Base-by-base conservation (phyloP, 2,888 invertebrate species). In the Apodemia zela region DNA sequence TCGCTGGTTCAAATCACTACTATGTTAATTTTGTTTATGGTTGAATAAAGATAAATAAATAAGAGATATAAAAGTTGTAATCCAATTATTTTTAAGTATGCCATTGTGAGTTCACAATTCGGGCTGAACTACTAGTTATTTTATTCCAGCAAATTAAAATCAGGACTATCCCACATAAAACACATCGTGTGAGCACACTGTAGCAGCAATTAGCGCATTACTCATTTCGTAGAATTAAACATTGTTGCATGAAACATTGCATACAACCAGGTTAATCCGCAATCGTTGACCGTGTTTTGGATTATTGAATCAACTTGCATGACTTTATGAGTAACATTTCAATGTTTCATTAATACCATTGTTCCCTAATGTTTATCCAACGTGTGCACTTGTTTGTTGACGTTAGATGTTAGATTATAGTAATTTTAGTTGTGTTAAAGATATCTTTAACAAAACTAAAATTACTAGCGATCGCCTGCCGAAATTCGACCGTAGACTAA, bases 161-260 rank as follows among this genome's bases (percentile, higher is more conserved):
- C 38, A 4, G 38, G 13, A 38, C 38, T 51, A 21, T 51, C 11
- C 18, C 21, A 4, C 18, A 10, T 0, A 13, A 11, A 11, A 21
- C 51, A 8, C 10, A 51, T 21, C 51, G 3, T 21, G 13, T 54
- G 13, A 15, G 2, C 25, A 54, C 25, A 3, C 0, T 5, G 11
- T 15, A 54, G 54, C 54, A 25, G 54, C 25, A 54, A 54, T 54
- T 54, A 54, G 21, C 54, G 21, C 54, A 54, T 54, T 54, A 54
- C 54, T 54, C 54, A 25, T 54, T 54, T 21, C 21, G 54, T 25
- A 54, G 25, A 54, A 54, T 54, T 54, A 54, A 54, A 54, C 54
- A 54, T 21, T 54, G 51, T 51, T 51, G 54, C 25, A 54, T 54
- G 54, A 54, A 54, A 21, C 54, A 54, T 51, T 54, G 54, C 21